phyloP scores from a whole-genome alignment of 2,888 invertebrate species.

The Epirrhoe alternata region DNA sequence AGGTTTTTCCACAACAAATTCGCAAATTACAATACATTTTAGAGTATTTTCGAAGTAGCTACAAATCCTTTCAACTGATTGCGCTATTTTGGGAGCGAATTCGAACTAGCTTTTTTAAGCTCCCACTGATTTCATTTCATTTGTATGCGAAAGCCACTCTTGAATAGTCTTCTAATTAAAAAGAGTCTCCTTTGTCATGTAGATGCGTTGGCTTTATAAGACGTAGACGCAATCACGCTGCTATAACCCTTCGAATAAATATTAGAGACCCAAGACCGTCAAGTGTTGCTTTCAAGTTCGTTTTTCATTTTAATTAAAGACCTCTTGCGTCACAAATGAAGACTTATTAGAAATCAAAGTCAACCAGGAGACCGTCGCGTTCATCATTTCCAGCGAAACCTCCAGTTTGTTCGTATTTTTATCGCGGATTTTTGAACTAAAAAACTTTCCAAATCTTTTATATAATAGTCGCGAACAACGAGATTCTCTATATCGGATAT shows the following conservation, averaged over 20 bases:
- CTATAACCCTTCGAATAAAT: slow-evolving; percentile 65
- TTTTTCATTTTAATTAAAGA: slow-evolving; percentile 59
- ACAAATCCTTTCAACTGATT: slow-evolving; percentile 5
- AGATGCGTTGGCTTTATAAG: slow-evolving; percentile 58
- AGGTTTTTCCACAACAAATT: not conserved
- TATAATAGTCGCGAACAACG: slow-evolving; percentile 31
- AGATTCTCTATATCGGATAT: slow-evolving; percentile 49
- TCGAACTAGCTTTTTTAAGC: slow-evolving; percentile 19
- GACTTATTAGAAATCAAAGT: slow-evolving; percentile 47
- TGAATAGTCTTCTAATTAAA: slow-evolving; percentile 76
- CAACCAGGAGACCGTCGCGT: not conserved
- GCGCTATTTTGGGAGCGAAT: slow-evolving; percentile 22
- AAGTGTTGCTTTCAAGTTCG: slow-evolving; percentile 48
- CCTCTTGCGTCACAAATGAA: slow-evolving; percentile 46
- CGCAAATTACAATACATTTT: not conserved
- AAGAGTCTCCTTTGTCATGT: slow-evolving; percentile 76
- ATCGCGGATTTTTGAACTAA: slow-evolving; percentile 1
- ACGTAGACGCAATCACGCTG: slow-evolving; percentile 61
- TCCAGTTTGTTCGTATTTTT: not conserved
- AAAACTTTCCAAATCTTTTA: slow-evolving; percentile 12
- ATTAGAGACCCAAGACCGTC: slow-evolving; percentile 48
- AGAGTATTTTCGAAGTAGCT: not conserved
- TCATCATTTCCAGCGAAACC: not conserved
- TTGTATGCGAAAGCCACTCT: slow-evolving; percentile 68
- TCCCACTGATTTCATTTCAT: slow-evolving; percentile 59